Evolutionary conservation across 2,797 vertebrate species (phyloP), one percentile per base, ranked within the genome.

Genomic region (Bradypodion pumilum): DNA sequence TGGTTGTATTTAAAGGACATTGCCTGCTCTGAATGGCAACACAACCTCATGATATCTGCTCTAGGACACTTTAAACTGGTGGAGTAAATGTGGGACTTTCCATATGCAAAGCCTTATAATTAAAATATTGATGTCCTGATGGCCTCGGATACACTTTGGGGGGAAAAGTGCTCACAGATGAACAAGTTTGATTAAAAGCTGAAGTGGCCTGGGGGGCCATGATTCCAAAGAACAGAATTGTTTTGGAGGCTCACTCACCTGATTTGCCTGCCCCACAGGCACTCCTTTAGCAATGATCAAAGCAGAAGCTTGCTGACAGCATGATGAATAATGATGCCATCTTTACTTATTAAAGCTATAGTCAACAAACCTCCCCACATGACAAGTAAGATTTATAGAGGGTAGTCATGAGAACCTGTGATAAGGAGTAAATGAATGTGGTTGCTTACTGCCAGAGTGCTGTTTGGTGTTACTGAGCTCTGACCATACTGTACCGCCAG

Each of bases 321-420:
- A 87, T 7, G 84, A 83, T n/a, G 5, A 60, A 35, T 72, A 75
- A 5, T 37, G 25, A 87, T 78, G 69, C 16, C 8, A 73, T 85
- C 52, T 66, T 23, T 68, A 52, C 5, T 81, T 78, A 76, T 66
- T 84, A 76, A 75, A 29, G 2, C 75, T 75, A 60, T n/a, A 72
- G 73, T 84, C 60, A 80, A 81, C 74, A 88, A 88, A 73, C 19
- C 37, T 35, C 87, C 25, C 5, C 62, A 85, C 7, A 81, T 66
- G 88, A 65, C 76, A 87, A 68, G 37, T 63, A 83, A 42, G 15
- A 81, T 19, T 83, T 78, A 75, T n/a, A 0, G 6, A 59, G 15
- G 73, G 19, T 6, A 72, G 29, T 70, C 63, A 27, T 27, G 78
- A 46, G 81, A 89, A 86, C 62, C 87, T 81, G 74, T 66, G 78